Conservation (phyloP, 2,113 vertebrate species). For the Barnardius zonarius region DNA sequence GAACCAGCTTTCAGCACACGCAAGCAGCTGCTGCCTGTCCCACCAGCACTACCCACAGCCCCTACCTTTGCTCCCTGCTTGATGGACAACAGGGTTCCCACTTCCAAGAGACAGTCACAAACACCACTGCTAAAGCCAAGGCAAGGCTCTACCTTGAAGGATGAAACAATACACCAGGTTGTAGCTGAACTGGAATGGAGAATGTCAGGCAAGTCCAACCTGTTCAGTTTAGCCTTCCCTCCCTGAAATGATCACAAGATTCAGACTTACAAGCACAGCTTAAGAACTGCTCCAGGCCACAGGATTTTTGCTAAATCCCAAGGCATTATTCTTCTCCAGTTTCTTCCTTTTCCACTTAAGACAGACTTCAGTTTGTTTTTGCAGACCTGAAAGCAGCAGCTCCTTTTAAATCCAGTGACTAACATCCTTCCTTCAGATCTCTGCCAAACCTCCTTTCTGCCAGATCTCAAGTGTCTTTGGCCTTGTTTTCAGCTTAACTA, state of each 20-base stretch:
- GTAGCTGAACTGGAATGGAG: background rate
- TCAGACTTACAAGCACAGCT: background rate
- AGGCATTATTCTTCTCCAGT: background rate
- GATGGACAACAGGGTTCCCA: background rate
- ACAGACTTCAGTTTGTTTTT: background rate
- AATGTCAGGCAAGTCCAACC: background rate
- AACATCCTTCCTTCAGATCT: conserved; percentile 13
- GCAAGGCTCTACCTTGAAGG: background rate
- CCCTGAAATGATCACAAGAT: background rate
- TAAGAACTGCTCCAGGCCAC: background rate
- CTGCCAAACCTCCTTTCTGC: conserved; percentile 7
- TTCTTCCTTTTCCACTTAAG: background rate
- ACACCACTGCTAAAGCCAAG: background rate
- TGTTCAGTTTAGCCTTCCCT: background rate
- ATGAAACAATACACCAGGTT: background rate
- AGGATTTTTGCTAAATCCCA: background rate
- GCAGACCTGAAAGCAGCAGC: conserved; percentile 4
- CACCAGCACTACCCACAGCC: background rate
- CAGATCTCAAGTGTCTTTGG: background rate
- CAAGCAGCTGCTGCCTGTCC: background rate
- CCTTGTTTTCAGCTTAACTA: background rate
- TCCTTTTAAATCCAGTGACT: conserved; percentile 14
- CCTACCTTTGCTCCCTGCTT: background rate
- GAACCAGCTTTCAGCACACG: background rate
- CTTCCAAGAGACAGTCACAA: background rate